Evolutionary conservation across 1,140 invertebrate species (phyloP), one percentile per base, ranked within the genome.

Genomic region (Grapholita molesta): DNA sequence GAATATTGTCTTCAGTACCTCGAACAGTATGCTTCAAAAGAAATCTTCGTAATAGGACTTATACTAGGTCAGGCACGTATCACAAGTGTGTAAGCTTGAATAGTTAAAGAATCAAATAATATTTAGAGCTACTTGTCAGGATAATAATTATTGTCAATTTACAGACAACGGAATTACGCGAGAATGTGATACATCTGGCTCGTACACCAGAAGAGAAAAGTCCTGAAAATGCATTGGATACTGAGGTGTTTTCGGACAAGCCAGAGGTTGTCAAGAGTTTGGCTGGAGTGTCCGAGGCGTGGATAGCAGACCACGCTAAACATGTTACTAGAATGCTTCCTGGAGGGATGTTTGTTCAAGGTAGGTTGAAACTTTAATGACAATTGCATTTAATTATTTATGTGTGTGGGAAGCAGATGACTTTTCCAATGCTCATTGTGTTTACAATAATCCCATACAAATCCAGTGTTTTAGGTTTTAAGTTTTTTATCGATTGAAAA

Each of bases 291-390:
- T 93, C 93, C 24, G 93, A 94, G 67, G 92, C 85, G 69, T 94
- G 93, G 93, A 90, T 95, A 6, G 94, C 94, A 6, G 95, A 95
- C 87, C 95, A 96, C 91, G 95, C 95, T 6, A 94, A 93, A 86
- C 93, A 95, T 91, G 94, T 96, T 0, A 95, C 94, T 1, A 93
- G 95, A 87, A 97, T 97, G 96, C 88, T 97, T 61, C 96, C 96
- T 38, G 96, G 96, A 52, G 96, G 96, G 23, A 94, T 97, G 91
- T 94, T 94, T 89, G 95, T 97, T 55, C 92, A 97, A 75, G 96
- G 94, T 78, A 72, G 93, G 30, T 38, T 7, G n/a, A 38, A 1
- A 33, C n/a, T 38, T 38, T n/a, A 64, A 64, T 3, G 15, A 64
- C 11, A 0, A 33, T 33, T 11, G 15, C 38, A 25, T 7, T 53